Conservation (phyloP, 2,113 vertebrate species). For the Acanthochromis polyacanthus region DNA sequence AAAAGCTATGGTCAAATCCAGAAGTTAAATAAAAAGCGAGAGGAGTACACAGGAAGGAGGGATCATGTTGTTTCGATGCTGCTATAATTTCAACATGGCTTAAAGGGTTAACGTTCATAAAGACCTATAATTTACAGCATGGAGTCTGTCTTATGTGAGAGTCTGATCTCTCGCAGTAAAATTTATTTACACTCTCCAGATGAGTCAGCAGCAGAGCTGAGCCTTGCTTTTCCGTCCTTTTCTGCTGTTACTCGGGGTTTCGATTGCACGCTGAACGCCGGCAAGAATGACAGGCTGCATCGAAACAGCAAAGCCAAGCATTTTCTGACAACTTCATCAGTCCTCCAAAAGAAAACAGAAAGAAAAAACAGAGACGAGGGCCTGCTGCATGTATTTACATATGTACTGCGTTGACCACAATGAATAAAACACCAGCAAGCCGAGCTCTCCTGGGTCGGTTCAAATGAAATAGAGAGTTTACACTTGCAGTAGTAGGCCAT, state of each 20-base stretch:
- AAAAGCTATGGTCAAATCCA: conserved; percentile 13
- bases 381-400: conserved; percentile 71
- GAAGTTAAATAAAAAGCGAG: conserved; percentile 7
- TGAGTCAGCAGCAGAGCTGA: conserved; percentile 62
- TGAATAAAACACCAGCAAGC: conserved; percentile 70
- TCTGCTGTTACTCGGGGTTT: conserved; percentile 54
- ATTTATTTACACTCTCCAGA: conserved; percentile 47
- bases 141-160: conserved; percentile 29
- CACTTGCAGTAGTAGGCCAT: conserved; percentile 60
- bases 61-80: neutral
- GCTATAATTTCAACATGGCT: conserved; percentile 30
- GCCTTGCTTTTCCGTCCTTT: conserved; percentile 32
- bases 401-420: conserved; percentile 71
- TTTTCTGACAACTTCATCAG: conserved; percentile 72
- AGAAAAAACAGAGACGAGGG: conserved; percentile 42
- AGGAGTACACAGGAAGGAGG: neutral
- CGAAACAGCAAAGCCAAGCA: conserved; percentile 65
- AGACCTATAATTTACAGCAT: conserved; percentile 56
- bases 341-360: conserved; percentile 11
- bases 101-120: conserved; percentile 34
- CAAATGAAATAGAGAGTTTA: conserved; percentile 75
- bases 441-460: conserved; percentile 67
- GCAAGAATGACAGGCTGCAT: conserved; percentile 57
- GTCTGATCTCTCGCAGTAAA: conserved; percentile 41
- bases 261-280: conserved; percentile 50